phyloP scores from a whole-genome alignment of 2,888 invertebrate genomes.

The Eristalinus aeneus region DNA sequence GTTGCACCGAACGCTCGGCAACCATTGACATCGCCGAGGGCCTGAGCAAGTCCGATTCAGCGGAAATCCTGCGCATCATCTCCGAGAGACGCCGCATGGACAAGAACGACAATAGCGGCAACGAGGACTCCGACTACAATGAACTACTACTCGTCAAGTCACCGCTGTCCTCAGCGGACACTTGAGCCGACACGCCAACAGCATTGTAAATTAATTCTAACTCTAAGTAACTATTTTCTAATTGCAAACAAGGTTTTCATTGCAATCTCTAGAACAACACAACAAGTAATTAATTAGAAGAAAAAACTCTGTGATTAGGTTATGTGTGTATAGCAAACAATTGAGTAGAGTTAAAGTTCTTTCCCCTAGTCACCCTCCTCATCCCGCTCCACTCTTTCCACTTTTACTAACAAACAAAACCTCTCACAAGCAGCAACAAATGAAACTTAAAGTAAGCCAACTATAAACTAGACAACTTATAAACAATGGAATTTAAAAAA shows the following conservation, averaged over 20 bases:
- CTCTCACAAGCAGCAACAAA: constrained; percentile 55
- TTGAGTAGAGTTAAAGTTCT: constrained; percentile 20
- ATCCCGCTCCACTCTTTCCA: neutral
- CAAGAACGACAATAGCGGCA: constrained; percentile 78
- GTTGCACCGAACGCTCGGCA: constrained; percentile 49
- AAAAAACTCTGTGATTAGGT: constrained; percentile 67
- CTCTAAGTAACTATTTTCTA: constrained; percentile 41
- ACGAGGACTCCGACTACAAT: constrained; percentile 80
- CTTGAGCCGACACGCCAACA: constrained; percentile 29
- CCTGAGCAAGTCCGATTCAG: constrained; percentile 79
- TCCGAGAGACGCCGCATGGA: constrained; percentile 80
- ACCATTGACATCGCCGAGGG: constrained; percentile 71
- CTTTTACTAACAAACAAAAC: constrained; percentile 28
- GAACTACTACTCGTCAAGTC: constrained; percentile 79
- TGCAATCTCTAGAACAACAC: constrained; percentile 37
- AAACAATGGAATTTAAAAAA: constrained; percentile 43
- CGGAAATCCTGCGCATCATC: constrained; percentile 80
- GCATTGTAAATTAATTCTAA: constrained; percentile 18
- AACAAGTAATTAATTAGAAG: constrained; percentile 1
- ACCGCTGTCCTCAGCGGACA: constrained; percentile 78
- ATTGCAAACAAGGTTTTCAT: constrained; percentile 62
- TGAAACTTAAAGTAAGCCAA: constrained; percentile 31
- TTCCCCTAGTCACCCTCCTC: neutral
- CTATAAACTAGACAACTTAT: constrained; percentile 33
- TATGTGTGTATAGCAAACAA: constrained; percentile 58